Base-by-base conservation (phyloP, 1,140 invertebrate genomes). In the Halyomorpha halys region DNA sequence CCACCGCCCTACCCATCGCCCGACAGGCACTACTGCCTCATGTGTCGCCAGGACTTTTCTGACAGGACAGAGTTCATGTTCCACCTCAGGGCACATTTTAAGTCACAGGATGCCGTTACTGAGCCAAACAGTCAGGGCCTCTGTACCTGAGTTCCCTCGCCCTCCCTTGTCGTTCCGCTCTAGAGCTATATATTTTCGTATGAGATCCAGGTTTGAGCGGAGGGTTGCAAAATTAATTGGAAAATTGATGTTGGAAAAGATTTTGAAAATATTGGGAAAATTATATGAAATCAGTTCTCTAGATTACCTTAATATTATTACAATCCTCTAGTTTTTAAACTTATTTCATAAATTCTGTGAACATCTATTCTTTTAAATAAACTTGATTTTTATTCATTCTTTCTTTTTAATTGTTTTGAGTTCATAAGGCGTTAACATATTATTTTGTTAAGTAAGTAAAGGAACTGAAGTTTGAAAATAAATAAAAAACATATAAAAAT, bases 1-100 rank as follows among this genome's bases (percentile, higher is more conserved):
- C 69, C n/a, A 72, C 71, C 49, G 14, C 63, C 68, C 9, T 63
- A 62, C 15, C 64, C 59, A 16, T 59, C 61, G 6, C 66, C 70
- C 27, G 65, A 70, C 0, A 76, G 78, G 53, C 68, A 69, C 51
- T 78, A 82, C 56, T 85, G 83, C 67, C 74, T 83, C 21, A 81
- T 84, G 78, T 85, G 83, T 66, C 77, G 82, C 8, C 80, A 82
- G 56, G 81, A 83, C 71, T 84, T 84, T 69, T 78, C 78, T 4
- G 80, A 83, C 59, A 83, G 84, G 72, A 78, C 82, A 8, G 82
- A 85, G 71, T 84, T 85, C 66, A 82, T 84, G 80, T 83, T 84
- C 70, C 83, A 86, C 70, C 80, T 86, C 25, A 74, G 83, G 61
- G 81, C 81, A 2, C 83, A 86, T 70, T 83, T 84, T 59, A 67